Percentiles rank a stretch among this genome's conserved stretches.
These are phyloP conservation scores for Mycetomoellerius zeteki DNA, from an alignment of 1,140 invertebrate species.

Conservation along the genomic window DNA sequence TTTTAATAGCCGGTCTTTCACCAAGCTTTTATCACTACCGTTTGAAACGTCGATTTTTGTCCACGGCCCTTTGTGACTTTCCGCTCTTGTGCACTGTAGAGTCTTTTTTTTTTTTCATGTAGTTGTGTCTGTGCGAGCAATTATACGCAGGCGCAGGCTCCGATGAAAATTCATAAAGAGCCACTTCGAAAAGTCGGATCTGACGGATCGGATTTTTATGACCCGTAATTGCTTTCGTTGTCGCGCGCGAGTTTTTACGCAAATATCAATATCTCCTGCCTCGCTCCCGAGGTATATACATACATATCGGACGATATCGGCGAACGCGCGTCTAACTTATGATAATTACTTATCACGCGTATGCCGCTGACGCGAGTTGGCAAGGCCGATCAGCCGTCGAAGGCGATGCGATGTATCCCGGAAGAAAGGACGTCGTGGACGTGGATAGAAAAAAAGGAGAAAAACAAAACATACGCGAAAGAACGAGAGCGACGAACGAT, in stretches of 20 bases:
- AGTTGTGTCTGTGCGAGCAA: not conserved
- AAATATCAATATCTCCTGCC: not conserved
- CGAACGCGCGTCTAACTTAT: conserved; percentile 28
- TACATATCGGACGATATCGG: conserved; percentile 25
- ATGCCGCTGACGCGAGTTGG: conserved; percentile 17
- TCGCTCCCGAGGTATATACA: not conserved
- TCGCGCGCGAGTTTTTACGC: not conserved
- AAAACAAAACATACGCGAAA: not conserved
- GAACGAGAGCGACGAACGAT: not conserved
- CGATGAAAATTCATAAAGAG: conserved; percentile 27
- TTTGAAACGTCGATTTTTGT: not conserved
- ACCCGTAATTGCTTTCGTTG: not conserved
- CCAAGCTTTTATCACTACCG: not conserved
- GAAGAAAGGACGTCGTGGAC: conserved; percentile 17
- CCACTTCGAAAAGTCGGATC: conserved; percentile 10
- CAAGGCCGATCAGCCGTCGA: conserved; percentile 15
- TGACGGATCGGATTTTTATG: not conserved
- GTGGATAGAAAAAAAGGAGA: not conserved
- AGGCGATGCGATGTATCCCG: conserved; percentile 15
- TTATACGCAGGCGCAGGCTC: conserved; percentile 33
- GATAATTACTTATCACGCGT: conserved; percentile 51
- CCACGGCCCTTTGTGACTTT: not conserved
- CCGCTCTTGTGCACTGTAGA: not conserved
- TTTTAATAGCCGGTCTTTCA: not conserved
- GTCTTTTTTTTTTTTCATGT: not conserved